Conservation (phyloP, 2,113 vertebrate species). For the Sylvietta virens region DNA sequence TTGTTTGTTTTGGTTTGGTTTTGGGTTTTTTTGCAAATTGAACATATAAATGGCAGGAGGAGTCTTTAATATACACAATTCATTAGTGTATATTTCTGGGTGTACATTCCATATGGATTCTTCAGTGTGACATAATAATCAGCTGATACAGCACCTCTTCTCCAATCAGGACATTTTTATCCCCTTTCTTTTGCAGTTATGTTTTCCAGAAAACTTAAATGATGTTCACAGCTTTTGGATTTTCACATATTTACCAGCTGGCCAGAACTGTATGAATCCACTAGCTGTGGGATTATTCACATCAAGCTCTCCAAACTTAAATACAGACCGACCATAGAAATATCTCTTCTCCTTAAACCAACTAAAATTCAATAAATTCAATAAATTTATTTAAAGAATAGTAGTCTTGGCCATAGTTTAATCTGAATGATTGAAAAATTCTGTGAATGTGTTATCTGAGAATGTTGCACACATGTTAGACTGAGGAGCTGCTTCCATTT, state of each 20-base stretch:
- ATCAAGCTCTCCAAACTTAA: not conserved
- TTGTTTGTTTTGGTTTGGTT: not conserved
- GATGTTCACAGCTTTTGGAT: not conserved
- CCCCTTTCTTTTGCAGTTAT: not conserved
- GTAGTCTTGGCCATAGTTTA: not conserved
- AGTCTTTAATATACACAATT: too few relatives aligned
- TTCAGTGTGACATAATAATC: not conserved
- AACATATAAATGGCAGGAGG: not conserved
- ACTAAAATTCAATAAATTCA: not conserved
- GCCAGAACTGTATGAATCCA: not conserved
- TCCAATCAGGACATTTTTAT: not conserved
- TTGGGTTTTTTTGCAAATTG: not conserved
- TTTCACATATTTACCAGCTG: not conserved
- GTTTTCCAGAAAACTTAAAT: not conserved
- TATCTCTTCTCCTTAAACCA: not conserved
- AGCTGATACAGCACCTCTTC: not conserved
- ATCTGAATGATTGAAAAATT: not conserved
- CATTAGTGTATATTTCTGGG: rapidly evolving
- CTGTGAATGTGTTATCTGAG: not conserved
- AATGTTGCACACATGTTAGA: not conserved
- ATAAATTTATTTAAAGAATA: not conserved
- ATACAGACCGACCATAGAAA: not conserved
- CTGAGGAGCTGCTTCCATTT: not conserved
- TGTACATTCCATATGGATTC: rapidly evolving
- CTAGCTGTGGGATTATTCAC: not conserved